Percentiles rank a stretch among this genome's conserved stretches.
These are phyloP conservation scores for Cervus canadensis DNA, from an alignment of 2,113 vertebrate genomes.

Conservation along the genomic window DNA sequence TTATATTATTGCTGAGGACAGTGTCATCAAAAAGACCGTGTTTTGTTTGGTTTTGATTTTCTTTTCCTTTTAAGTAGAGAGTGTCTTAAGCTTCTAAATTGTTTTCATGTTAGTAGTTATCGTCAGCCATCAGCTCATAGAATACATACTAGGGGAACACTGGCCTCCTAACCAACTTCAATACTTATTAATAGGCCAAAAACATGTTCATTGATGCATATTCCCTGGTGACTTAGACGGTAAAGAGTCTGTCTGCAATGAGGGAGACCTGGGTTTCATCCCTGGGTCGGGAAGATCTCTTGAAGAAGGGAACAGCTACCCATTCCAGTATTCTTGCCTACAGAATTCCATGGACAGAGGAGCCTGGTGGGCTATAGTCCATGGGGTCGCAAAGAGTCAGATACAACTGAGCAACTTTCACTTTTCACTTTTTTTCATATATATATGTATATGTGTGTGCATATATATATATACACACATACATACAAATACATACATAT, in stretches of 20 bases:
- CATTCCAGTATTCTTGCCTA: not conserved
- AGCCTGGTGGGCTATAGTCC: not conserved
- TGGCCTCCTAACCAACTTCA: not conserved
- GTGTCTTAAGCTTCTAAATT: conserved; percentile 15
- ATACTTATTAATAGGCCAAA: not conserved
- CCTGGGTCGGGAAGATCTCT: not conserved
- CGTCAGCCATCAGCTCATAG: not conserved
- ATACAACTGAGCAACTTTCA: not conserved
- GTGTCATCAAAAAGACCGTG: not conserved
- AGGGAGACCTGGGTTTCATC: not conserved
- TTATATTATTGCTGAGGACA: not conserved
- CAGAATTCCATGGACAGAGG: not conserved
- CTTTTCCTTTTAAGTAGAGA: not conserved
- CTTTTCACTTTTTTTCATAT: not conserved
- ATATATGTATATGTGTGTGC: not conserved
- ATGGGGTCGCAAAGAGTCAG: not conserved
- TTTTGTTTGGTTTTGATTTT: not conserved
- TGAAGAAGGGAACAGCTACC: not conserved
- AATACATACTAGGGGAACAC: not conserved
- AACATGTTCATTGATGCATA: not conserved
- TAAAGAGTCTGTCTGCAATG: not conserved
- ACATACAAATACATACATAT: not conserved
- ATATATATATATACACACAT: not conserved
- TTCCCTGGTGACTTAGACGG: not conserved
- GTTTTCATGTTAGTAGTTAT: not conserved